Evolutionary conservation across 2,797 vertebrate genomes (phyloP).

Genomic region (Cossypha heuglini): DNA sequence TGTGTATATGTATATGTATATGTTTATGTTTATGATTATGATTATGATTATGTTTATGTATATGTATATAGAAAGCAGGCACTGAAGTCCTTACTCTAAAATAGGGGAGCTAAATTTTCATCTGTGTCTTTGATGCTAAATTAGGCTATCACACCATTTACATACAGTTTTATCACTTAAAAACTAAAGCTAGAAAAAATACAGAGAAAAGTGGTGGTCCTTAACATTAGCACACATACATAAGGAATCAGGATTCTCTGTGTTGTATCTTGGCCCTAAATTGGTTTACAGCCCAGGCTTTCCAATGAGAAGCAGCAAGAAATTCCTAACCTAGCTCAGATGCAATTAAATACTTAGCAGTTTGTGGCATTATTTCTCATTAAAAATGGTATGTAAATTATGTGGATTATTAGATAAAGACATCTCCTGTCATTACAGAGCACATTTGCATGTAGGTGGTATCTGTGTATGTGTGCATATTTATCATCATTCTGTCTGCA

Average conservation of each 20-base stretch:
- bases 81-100: background rate
- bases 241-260: background rate
- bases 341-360: background rate
- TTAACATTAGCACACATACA: fast-evolving
- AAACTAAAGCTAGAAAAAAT: background rate
- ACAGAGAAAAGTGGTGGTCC: background rate
- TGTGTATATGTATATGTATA: too few relatives aligned
- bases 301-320: background rate
- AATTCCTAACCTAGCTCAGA: background rate
- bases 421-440: background rate
- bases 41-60: too few relatives aligned
- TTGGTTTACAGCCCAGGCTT: background rate
- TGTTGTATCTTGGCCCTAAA: background rate
- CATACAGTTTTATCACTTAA: background rate
- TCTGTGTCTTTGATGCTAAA: background rate
- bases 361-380: fast-evolving
- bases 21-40: too few relatives aligned
- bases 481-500: background rate
- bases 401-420: background rate
- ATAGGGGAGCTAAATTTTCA: fast-evolving
- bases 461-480: background rate
- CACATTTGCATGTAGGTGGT: background rate
- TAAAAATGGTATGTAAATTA: background rate
- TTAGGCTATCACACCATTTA: fast-evolving
- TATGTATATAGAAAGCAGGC: background rate